Base-by-base conservation (phyloP, 2,888 invertebrate species). In the Tenthredo mesomela region DNA sequence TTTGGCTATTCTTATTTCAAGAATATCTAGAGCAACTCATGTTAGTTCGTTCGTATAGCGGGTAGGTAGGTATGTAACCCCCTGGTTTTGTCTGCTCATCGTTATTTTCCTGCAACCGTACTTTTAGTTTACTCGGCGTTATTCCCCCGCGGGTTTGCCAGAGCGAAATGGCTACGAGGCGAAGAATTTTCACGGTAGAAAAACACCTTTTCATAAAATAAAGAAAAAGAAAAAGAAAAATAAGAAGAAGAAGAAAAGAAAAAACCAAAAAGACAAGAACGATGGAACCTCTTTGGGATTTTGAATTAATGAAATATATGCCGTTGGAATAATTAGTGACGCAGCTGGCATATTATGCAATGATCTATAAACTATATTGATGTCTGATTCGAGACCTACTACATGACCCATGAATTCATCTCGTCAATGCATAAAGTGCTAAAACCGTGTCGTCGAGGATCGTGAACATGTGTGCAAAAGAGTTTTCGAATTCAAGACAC, bases 31-130 rank as follows among this genome's bases (percentile, higher is more conserved):
- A 54, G 54, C 54, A 54, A n/a, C 54, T 54, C n/a, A 54, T 54
- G 54, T 6, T n/a, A 7, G 18, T n/a, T 21, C 21, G 25, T n/a
- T n/a, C n/a, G n/a, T n/a, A n/a, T 61, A 61, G 25, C 61, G 61
- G 25, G 61, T 58, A 9, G 61, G 61, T 43, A 2, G 40, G 40
- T 7, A 37, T 12, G 10, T 21, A 43, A n/a, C 10, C 77, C 50
- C 50, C 50, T 6, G 50, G 9, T 77, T 50, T 33, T 77, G 77
- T 50, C 47, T 50, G 77, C 33, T 50, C 77, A 77, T 50, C 50
- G 77, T 77, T 77, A 77, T 77, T 77, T 77, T 77, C 75, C 50
- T 43, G 73, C 73, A 73, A 73, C 73, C 73, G 50, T 50, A 77
- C 50, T 77, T 77, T 77, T 50, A 50, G 77, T 77, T 77, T 77